Base-by-base conservation (phyloP, 2,888 invertebrate genomes). In the Coenonympha glycerion region DNA sequence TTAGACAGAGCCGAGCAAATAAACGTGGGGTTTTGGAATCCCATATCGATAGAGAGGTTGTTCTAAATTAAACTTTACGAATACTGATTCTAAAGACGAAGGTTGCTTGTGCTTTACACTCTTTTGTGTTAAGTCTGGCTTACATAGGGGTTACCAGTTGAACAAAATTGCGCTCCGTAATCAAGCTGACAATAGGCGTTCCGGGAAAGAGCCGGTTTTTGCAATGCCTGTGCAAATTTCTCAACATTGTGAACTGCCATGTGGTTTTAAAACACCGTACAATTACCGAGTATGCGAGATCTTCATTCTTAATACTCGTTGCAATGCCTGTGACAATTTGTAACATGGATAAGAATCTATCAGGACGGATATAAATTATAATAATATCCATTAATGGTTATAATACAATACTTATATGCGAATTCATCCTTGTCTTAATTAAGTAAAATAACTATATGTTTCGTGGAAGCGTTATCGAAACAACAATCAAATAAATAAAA, bases 121-220 rank as follows among this genome's bases (percentile, higher is more conserved):
- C 61, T 63, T 72, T 80, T 69, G 69, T 78, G 78, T 72, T 77
- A 76, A 71, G 69, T 70, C 66, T 68, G 70, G 74, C 79, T 79
- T 83, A 85, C 79, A 82, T 84, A 84, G 80, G 84, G 84, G 81
- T 81, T 78, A 73, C 71, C 69, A 74, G 79, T 71, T 76, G 71
- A 70, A 73, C 79, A 72, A 79, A 84, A 83, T 83, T 82, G 84
- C 80, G 75, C 76, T 73, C 71, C 68, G 77, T 78, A 77, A 79
- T 78, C 75, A 75, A 64, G 69, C 62, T 70, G 70, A 86, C 86
- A 87, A 87, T 80, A 73, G 84, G 65, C 64, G 71, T 86, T 87
- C 86, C 71, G 76, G 71, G 86, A 86, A 80, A 62, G 71, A 68
- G 55, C 59, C 63, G 65, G 69, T 80, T 82, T 84, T 83, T 83